Evolutionary conservation across 2,888 invertebrate genomes (phyloP), one percentile per base, ranked within the genome.

Genomic region (Trissolcus japonicus): DNA sequence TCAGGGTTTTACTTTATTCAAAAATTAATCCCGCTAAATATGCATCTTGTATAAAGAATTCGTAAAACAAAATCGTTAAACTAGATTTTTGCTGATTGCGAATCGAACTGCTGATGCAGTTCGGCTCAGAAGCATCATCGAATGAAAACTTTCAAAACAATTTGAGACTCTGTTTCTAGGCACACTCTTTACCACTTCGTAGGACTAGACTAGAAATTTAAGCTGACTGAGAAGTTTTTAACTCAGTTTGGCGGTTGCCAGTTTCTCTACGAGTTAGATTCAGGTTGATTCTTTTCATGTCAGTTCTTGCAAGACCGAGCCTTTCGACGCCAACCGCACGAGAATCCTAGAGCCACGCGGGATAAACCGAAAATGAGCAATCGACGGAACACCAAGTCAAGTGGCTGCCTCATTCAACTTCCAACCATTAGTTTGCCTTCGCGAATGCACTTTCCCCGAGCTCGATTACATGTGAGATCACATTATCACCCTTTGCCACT

Each of bases 141-240:
- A 19, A 59, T 81, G 80, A 83, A 82, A 86, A 86, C 85, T 86
- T 83, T 84, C 82, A 83, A n/a, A 86, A 86, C 85, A 86, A 84
- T 86, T 86, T 82, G 53, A 65, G 63, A 61, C 76, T n/a, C n/a
- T 69, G 61, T 41, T 63, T 55, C 69, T 71, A 51, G 69, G 67
- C 59, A 40, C 59, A 73, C 78, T 69, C 71, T 79, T 81, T 78
- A 79, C 75, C 80, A 81, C 78, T 81, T 81, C 51, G 66, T 76
- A 72, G 73, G 75, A 80, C 82, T 81, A 83, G 83, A 81, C 81
- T 77, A 81, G 81, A 85, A 87, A 86, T 87, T 85, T 84, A 77
- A 82, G 86, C 86, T 86, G 86, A 86, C 87, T 87, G 82, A 78
- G 83, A 87, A 87, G 86, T 88, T 88, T 87, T 85, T 86, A 87